Evolutionary conservation across 1,140 invertebrate genomes (phyloP).

Genomic region (Euwallacea fornicatus): DNA sequence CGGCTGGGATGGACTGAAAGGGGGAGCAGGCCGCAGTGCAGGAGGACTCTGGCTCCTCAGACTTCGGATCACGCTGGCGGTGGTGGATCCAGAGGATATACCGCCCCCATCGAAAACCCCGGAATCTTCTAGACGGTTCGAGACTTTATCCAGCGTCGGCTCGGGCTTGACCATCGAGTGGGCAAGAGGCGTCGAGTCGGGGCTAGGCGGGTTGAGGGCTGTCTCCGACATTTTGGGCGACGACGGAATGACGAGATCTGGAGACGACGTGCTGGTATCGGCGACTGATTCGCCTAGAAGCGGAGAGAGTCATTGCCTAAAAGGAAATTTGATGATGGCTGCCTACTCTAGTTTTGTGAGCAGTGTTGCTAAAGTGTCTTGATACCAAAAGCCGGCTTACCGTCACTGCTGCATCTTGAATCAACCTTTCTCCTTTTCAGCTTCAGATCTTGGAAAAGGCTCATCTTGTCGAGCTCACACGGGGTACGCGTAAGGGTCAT

Average conservation of each 20-base stretch:
- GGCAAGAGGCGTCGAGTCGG: conserved; percentile 47
- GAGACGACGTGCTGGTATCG: conserved; percentile 85
- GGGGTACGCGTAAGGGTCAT: conserved; percentile 95
- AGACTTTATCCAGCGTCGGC: conserved; percentile 44
- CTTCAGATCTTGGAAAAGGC: conserved; percentile 97
- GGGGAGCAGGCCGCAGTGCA: conserved; percentile 45
- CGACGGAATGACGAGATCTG: conserved; percentile 75
- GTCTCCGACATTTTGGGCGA: conserved; percentile 68
- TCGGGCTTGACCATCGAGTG: conserved; percentile 41
- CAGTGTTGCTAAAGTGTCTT: conserved; percentile 11
- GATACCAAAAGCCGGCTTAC: conserved; percentile 58
- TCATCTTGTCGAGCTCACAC: conserved; percentile 96
- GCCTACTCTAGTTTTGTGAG: conserved; percentile 46
- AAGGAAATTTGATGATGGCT: conserved; percentile 50
- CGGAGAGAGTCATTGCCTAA: conserved; percentile 52
- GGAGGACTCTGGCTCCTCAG: conserved; percentile 50
- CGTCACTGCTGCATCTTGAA: conserved; percentile 93
- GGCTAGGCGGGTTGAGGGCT: conserved; percentile 52
- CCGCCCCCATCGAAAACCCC: conserved; percentile 50
- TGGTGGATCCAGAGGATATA: conserved; percentile 34
- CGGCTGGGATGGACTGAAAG: conserved; percentile 48
- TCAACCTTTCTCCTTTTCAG: conserved; percentile 96
- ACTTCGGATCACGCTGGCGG: conserved; percentile 47
- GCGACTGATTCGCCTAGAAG: conserved; percentile 81
- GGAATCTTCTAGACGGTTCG: conserved; percentile 47